Conservation (phyloP, 2,888 invertebrate genomes). For the Athalia rosae region DNA sequence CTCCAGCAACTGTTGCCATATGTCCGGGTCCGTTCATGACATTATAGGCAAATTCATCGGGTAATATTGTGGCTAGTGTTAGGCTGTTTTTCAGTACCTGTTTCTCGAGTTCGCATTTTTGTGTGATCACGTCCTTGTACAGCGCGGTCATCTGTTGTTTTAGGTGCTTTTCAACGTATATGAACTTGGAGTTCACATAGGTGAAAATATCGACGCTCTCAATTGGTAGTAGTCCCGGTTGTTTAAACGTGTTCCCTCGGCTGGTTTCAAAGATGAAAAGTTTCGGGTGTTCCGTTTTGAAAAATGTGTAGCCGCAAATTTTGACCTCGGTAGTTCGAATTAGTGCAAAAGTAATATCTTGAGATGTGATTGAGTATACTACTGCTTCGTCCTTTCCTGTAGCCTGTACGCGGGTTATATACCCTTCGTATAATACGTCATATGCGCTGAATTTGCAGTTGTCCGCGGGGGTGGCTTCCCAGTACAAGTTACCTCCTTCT, state of each 20-base stretch:
- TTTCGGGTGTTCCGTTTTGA: constrained; percentile 53
- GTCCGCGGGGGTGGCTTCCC: constrained; percentile 22
- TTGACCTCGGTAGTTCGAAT: too few species aligned
- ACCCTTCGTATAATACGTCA: too few species aligned
- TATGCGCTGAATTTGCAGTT: constrained; percentile 48
- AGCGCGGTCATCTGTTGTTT: too few species aligned
- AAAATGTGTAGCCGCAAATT: too few species aligned
- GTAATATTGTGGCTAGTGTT: constrained; percentile 51
- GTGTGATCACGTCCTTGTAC: too few species aligned
- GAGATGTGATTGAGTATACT: too few species aligned
- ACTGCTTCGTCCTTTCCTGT: too few species aligned
- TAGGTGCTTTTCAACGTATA: constrained; percentile 30
- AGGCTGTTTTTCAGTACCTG: constrained; percentile 54
- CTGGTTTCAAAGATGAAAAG: constrained; percentile 47
- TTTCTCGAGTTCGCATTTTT: too few species aligned
- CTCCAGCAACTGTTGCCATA: constrained; percentile 54
- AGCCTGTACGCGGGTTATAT: too few species aligned
- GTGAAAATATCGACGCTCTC: constrained; percentile 3
- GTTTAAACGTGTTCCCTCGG: background rate
- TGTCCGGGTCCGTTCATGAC: constrained; percentile 52
- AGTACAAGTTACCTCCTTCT: constrained; percentile 46
- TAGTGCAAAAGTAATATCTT: too few species aligned
- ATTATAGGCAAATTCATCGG: constrained; percentile 51
- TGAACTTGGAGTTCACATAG: constrained; percentile 35
- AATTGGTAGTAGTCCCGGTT: too few species aligned